phyloP scores from a whole-genome alignment of 1,140 invertebrate genomes.

The Eurytemora carolleeae region DNA sequence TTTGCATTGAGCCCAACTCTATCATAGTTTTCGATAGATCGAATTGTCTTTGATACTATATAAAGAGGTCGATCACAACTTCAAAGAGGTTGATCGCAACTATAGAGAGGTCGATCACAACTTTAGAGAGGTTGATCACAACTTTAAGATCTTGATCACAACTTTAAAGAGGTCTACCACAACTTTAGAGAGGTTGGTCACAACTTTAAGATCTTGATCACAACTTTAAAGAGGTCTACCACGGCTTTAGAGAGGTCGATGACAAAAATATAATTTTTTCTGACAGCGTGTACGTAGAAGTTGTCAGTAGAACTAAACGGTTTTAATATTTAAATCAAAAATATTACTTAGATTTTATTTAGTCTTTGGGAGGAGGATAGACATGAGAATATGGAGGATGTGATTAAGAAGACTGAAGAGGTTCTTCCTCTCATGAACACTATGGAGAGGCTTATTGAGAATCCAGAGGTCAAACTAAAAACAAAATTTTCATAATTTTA shows the following conservation, averaged over 20 bases:
- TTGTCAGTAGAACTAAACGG: not conserved
- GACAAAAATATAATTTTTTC: not conserved
- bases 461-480: constrained; percentile 11
- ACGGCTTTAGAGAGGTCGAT: not conserved
- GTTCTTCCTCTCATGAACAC: constrained; percentile 10
- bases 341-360: not conserved
- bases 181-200: not conserved
- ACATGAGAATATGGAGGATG: constrained; percentile 1
- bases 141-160: no score
- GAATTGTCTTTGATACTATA: no score
- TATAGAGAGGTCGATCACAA: no score
- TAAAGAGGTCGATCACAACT: no score
- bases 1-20: no score
- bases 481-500: no score
- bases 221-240: not conserved
- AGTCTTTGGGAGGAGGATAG: constrained; percentile 5
- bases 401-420: not conserved
- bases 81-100: no score
- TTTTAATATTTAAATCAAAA: not conserved
- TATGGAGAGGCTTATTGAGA: constrained; percentile 3
- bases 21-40: no score
- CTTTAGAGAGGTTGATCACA: no score
- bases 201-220: not conserved
- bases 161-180: no score
- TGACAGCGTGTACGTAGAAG: not conserved